Evolutionary conservation across 2,113 vertebrate genomes (phyloP), one percentile per base, ranked within the genome.

Genomic region (Anhinga rufa): DNA sequence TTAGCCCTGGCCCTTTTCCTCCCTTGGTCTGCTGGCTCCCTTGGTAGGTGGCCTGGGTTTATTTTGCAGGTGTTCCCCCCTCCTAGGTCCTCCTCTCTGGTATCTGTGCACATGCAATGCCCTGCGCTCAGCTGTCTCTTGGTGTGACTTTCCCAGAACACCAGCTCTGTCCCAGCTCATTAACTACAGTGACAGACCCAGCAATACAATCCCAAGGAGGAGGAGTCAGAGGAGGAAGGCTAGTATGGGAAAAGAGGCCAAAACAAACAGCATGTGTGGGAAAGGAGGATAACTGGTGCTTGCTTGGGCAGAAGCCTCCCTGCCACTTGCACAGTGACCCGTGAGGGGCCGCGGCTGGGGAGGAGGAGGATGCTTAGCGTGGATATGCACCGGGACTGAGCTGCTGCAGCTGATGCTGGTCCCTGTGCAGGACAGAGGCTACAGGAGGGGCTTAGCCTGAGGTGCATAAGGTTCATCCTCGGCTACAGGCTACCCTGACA

Each of bases 111-210:
- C 44, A 52, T 0, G 0, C 52, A 26, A 2, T 57, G 29, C 29
- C 44, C 14, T 2, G 2, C 29, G 19, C 46, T 92, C 1, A 0
- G 21, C 14, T 84, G 51, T 29, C 87, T 94, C 78, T 91, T 36
- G 57, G 49, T 0, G 0, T 49, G 38, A 77, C 21, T 80, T 42
- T 76, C 70, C 32, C 54, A 69, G 54, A 69, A 36, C 54, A 55
- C 22, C 66, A 52, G 36, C 61, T 52, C 57, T 57, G 95, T 94
- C 54, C 28, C 87, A 80, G 78, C 57, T 95, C 95, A 96, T 97
- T 96, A 61, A 61, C 60, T 82, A 17, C 0, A 91, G 48, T 95
- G 96, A 96, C 96, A 96, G 66, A 14, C 29, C 65, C 66, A 82
- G 94, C 6, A 97, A 97, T 40, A 79, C 54, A 85, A 94, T 91